Conservation (phyloP, 1,140 invertebrate species). For the Episyrphus balteatus region DNA sequence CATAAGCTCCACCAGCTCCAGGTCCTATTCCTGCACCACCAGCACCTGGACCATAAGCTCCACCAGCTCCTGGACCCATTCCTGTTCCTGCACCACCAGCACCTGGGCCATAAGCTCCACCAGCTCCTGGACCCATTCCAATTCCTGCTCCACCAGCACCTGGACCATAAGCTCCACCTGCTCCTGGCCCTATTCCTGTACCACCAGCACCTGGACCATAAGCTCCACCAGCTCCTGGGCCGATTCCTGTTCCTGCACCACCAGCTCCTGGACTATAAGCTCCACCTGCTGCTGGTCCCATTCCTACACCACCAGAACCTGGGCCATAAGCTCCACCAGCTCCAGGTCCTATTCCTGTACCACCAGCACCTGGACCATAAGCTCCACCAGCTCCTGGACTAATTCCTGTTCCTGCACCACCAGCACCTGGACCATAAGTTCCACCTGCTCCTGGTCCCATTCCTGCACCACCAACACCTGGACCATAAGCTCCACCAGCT, state of each 20-base stretch:
- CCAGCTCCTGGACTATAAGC: conserved; percentile 24
- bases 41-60: background rate
- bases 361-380: conserved; percentile 14
- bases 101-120: conserved; percentile 19
- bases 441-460: conserved; percentile 13
- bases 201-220: background rate
- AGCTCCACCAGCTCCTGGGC: conserved; percentile 1
- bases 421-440: conserved; percentile 7
- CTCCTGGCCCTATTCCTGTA: conserved; percentile 2
- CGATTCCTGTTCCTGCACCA: conserved; percentile 24
- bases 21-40: conserved; percentile 17
- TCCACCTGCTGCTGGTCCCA: conserved; percentile 15
- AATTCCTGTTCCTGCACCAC: conserved; percentile 6
- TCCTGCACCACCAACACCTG: background rate
- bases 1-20: conserved; percentile 16
- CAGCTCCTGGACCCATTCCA: conserved; percentile 14
- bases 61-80: conserved; percentile 8
- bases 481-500: background rate
- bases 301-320: background rate
- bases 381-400: conserved; percentile 10
- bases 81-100: conserved; percentile 28
- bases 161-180: conserved; percentile 16
- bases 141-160: background rate
- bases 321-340: conserved; percentile 2
- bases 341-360: conserved; percentile 11